Percentiles rank a stretch among this genome's conserved stretches.
These are phyloP conservation scores for Hyperoplus lanceolatus DNA, from an alignment of 2,797 vertebrate genomes.

Conservation along the genomic window DNA sequence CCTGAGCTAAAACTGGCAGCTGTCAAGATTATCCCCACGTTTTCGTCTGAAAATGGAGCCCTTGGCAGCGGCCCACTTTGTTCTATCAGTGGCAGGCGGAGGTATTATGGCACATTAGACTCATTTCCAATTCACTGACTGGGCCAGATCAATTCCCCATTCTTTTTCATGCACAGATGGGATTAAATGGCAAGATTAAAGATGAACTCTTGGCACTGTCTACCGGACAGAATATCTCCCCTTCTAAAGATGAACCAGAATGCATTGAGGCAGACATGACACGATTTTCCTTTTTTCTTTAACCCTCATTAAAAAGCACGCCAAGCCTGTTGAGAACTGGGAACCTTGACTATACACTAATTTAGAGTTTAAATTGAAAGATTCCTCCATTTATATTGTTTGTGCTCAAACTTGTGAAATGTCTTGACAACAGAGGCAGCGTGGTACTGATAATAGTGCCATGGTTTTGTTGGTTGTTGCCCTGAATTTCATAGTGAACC, in stretches of 20 bases:
- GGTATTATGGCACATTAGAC: conserved; percentile 74
- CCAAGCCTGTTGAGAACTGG: not conserved
- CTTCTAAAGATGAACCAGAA: conserved; percentile 54
- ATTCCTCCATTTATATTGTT: conserved; percentile 7
- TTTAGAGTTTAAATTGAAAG: conserved; percentile 8
- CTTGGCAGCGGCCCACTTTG: conserved; percentile 69
- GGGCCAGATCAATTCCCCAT: conserved; percentile 65
- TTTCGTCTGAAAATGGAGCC: conserved; percentile 67
- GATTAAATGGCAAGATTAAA: conserved; percentile 81
- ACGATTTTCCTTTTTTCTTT: conserved; percentile 47
- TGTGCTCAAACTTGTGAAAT: conserved; percentile 2
- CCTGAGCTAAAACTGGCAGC: conserved; percentile 59
- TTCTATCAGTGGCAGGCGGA: conserved; percentile 66
- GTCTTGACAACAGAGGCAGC: conserved; percentile 10
- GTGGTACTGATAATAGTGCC: conserved; percentile 9
- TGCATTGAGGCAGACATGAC: conserved; percentile 52
- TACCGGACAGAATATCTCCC: conserved; percentile 46
- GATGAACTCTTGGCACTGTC: conserved; percentile 68
- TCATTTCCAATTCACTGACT: conserved; percentile 79
- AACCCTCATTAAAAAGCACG: conserved; percentile 29
- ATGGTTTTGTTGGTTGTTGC: conserved; percentile 6
- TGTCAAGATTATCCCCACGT: conserved; percentile 57
- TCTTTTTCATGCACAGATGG: conserved; percentile 73
- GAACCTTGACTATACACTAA: not conserved
- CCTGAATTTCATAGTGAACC: conserved; percentile 21